Evolutionary conservation across 92 coral and sea anemone species (phyloP).

Genomic region (Palythoa grandis): DNA sequence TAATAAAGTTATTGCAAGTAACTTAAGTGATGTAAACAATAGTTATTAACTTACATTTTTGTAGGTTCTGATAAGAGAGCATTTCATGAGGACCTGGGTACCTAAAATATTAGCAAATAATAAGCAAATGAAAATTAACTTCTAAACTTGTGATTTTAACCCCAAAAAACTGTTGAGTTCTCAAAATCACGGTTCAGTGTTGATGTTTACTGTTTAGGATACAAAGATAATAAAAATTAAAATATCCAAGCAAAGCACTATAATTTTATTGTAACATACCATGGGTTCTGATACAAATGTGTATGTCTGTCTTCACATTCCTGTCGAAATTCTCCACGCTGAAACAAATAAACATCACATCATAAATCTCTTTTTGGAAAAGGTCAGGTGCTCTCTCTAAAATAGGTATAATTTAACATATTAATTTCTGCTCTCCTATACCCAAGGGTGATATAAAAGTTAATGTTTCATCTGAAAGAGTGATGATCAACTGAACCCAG

Average conservation of each 20-base stretch:
- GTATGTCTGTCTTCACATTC: conserved; percentile 95
- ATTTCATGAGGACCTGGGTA: conserved; percentile 68
- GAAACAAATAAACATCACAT: conserved; percentile 15
- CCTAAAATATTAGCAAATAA: conserved; percentile 22
- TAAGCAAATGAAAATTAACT: neutral
- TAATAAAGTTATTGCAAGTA: no score
- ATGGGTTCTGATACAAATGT: conserved; percentile 96
- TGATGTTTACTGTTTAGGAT: no score
- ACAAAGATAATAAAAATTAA: no score
- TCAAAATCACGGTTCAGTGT: no score
- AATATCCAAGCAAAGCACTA: no score
- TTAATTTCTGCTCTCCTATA: no score
- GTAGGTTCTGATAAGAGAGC: conserved; percentile 13
- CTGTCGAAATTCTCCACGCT: conserved; percentile 92
- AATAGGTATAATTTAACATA: no score
- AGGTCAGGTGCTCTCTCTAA: no score
- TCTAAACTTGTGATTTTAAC: neutral
- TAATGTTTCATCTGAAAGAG: no score
- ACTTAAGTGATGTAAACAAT: neutral
- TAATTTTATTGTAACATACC: conserved; percentile 57
- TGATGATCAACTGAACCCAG: no score
- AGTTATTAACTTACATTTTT: conserved; percentile 6
- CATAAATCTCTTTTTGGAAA: neutral
- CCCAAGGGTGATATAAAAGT: no score
- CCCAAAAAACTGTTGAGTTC: neutral